A percentile compares a stretch with the other conserved stretches of the same genome.
phyloP scores from a whole-genome alignment of 2,888 invertebrate species.

The Bellardia bayeri region DNA sequence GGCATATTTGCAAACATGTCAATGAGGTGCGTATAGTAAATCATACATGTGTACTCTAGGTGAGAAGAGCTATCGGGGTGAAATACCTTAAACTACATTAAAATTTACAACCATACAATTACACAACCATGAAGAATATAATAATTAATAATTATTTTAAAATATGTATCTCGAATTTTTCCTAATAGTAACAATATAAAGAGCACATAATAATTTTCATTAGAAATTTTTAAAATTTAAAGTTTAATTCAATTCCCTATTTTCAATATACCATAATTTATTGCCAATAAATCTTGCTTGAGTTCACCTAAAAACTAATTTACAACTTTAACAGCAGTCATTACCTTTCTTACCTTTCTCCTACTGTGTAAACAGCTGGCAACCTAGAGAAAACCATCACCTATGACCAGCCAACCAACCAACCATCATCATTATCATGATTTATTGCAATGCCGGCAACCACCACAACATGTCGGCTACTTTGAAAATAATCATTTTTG shows the following conservation, averaged over 20 bases:
- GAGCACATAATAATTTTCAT: too few species aligned
- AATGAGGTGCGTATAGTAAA: not conserved
- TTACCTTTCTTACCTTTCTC: not conserved
- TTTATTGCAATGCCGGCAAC: constrained; percentile 6
- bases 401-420: not conserved
- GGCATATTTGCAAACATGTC: not conserved
- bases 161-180: too few species aligned
- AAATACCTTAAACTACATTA: not conserved
- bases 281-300: not conserved
- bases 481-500: constrained; percentile 35
- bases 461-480: constrained; percentile 41
- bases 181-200: too few species aligned
- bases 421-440: constrained; percentile 12
- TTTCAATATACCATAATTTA: not conserved
- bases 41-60: not conserved
- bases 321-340: not conserved
- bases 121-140: too few species aligned
- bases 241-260: too few species aligned
- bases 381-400: not conserved
- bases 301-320: constrained; percentile 3
- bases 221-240: too few species aligned
- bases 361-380: too few species aligned
- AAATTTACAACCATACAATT: too few species aligned
- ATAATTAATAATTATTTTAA: too few species aligned
- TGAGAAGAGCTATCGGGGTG: not conserved